phyloP scores from a whole-genome alignment of 2,113 vertebrate genomes.

The Epinephelus fuscoguttatus region DNA sequence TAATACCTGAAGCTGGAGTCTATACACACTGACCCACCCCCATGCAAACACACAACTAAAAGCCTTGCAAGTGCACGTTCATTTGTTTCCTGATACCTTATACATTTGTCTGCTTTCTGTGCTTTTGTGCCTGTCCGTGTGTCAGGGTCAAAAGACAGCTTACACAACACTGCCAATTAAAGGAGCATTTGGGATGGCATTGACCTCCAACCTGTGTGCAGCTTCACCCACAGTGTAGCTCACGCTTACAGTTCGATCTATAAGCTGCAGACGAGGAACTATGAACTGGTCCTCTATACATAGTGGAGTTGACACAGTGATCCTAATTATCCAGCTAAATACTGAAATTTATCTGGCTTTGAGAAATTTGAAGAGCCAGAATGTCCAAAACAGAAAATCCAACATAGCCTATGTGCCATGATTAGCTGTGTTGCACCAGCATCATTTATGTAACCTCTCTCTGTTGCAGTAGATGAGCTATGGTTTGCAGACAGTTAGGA shows the following conservation, averaged over 20 bases:
- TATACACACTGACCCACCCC: background rate
- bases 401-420: too few species aligned
- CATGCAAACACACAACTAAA: background rate
- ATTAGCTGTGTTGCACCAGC: too few species aligned
- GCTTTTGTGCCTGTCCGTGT: background rate
- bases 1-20: background rate
- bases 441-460: too few species aligned
- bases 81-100: background rate
- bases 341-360: background rate
- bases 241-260: background rate
- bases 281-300: background rate
- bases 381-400: too few species aligned
- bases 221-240: background rate
- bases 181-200: conserved; percentile 25
- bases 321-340: background rate
- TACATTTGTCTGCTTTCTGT: background rate
- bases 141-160: conserved; percentile 32
- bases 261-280: background rate
- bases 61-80: too few species aligned
- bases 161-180: conserved; percentile 47
- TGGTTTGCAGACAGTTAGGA: too few species aligned
- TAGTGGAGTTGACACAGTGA: background rate
- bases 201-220: conserved; percentile 1
- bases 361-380: too few species aligned
- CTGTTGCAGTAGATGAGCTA: too few species aligned